A percentile compares a stretch with the other conserved stretches of the same genome.
These are phyloP conservation scores for Plectrocnemia conspersa DNA, from an alignment of 1,140 invertebrate genomes.

Conservation along the genomic window DNA sequence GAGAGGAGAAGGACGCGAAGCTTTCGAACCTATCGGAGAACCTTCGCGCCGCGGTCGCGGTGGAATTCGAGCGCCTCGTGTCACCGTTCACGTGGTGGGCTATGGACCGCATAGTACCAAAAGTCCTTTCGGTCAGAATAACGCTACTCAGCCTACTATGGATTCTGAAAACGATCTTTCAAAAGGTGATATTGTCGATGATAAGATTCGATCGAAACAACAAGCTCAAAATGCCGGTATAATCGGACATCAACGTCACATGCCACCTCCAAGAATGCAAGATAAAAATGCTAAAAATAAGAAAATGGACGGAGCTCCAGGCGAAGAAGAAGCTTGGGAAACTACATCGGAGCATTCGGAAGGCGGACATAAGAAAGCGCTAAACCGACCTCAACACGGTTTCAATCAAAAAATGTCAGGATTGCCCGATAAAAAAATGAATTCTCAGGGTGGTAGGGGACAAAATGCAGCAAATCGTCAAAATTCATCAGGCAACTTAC, in stretches of 20 bases:
- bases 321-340: constrained; percentile 64
- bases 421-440: constrained; percentile 10
- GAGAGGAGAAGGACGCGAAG: constrained; percentile 48
- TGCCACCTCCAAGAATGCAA: constrained; percentile 37
- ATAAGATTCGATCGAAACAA: constrained; percentile 66
- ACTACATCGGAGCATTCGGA: constrained; percentile 67
- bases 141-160: constrained; percentile 48
- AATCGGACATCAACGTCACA: constrained; percentile 46
- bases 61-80: constrained; percentile 48
- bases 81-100: constrained; percentile 52
- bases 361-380: constrained; percentile 31
- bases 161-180: constrained; percentile 46
- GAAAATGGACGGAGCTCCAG: constrained; percentile 38
- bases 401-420: neutral
- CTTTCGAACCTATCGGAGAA: constrained; percentile 76
- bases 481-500: constrained; percentile 28
- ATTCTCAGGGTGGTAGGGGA: neutral
- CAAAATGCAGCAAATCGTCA: constrained; percentile 35
- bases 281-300: constrained; percentile 34
- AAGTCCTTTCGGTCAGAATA: constrained; percentile 64
- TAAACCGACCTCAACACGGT: neutral
- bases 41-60: constrained; percentile 73
- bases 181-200: constrained; percentile 50
- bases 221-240: constrained; percentile 62
- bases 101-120: constrained; percentile 73